Base-by-base conservation (phyloP, 2,888 invertebrate species). In the Volucella bombylans region DNA sequence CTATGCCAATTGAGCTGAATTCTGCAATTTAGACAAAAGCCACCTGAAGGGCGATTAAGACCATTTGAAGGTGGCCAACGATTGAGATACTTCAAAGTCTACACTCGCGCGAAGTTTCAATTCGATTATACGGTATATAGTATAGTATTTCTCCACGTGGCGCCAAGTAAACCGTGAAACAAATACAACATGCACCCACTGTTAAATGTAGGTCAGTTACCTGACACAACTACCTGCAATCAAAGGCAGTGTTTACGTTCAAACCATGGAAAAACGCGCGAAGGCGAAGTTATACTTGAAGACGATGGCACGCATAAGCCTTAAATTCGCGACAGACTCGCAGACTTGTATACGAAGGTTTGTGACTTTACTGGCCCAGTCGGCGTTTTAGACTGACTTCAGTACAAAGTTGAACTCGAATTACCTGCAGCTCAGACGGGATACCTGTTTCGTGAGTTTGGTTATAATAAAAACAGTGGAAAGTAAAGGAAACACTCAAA, bases 391-490 rank as follows among this genome's bases (percentile, higher is more conserved):
- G 39, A 83, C 83, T 83, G 65, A 78, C 59, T 52, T 64, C 8
- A 10, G 31, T 69, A 43, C 10, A 14, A 23, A 61, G 57, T 50
- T 49, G 39, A 23, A 18, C 41, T 57, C 55, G 39, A 23, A 39
- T 61, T 57, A 76, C 69, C 79, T 83, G 69, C 18, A 62, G 54
- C 57, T 64, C 50, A 54, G 55, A 10, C 31, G 18, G 38, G 47
- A 62, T 83, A 83, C 83, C 79, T 79, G 79, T 69, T 73, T 59
- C 45, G 38, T 73, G 62, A 71, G 78, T 62, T 61, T 11, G 31
- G n/a, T 59, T 45, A 47, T 43, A 55, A 9, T 57, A 62, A 73
- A 38, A 11, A 14, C 45, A 14, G 18, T 55, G n/a, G 11, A 45
- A 4, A 38, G 38, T 11, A 57, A 11, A 15, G 59, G 64, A 43